These are phyloP conservation scores for Mionectes olivaceus DNA, from an alignment of 2,797 vertebrate genomes.

Conservation along the genomic window DNA sequence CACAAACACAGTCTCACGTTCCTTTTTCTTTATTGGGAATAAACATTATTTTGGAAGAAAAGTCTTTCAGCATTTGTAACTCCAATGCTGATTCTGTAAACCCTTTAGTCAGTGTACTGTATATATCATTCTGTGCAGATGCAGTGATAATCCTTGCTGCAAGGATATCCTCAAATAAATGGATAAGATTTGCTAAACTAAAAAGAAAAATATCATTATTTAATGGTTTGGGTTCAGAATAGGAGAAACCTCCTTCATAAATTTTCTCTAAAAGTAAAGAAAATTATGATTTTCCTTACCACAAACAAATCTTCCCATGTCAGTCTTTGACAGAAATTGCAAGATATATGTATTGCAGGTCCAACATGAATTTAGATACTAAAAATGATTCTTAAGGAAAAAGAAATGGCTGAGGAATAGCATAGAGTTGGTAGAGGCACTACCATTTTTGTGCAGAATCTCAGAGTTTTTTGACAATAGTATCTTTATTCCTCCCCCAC, in stretches of 20 bases:
- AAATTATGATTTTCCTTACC: background rate
- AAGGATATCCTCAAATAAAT: background rate
- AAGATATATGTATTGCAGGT: background rate
- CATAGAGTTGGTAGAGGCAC: background rate
- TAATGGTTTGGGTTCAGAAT: background rate
- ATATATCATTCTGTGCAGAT: background rate
- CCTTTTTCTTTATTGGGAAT: background rate
- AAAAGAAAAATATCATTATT: background rate
- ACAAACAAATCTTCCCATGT: background rate
- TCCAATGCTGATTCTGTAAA: background rate
- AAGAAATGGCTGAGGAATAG: background rate
- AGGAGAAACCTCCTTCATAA: background rate
- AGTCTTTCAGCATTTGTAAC: background rate
- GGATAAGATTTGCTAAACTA: background rate
- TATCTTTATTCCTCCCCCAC: background rate
- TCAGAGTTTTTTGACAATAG: background rate
- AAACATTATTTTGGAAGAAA: background rate
- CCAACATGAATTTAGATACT: background rate
- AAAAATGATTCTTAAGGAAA: background rate
- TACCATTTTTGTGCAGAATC: background rate
- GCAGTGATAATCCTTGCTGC: background rate
- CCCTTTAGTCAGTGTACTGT: background rate
- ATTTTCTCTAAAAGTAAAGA: background rate
- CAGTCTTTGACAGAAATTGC: background rate
- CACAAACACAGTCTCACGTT: background rate